Conservation (phyloP, 1,140 invertebrate genomes). For the Luehdorfia chinensis region DNA sequence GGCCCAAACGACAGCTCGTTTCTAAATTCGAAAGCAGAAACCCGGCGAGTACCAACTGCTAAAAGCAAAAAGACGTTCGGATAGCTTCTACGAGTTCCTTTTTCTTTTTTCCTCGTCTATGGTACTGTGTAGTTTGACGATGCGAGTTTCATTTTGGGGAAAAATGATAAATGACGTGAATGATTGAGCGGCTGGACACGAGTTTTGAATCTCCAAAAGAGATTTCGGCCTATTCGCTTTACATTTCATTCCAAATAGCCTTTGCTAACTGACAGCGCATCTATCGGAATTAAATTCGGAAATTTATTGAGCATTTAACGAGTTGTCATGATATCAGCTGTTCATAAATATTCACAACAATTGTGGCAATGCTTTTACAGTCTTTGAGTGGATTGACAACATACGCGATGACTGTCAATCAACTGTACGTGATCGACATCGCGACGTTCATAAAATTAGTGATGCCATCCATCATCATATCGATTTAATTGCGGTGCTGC, state of each 20-base stretch:
- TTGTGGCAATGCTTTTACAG: slow-evolving; percentile 56
- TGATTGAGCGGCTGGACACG: no score
- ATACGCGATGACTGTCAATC: no score
- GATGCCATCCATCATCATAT: slow-evolving; percentile 48
- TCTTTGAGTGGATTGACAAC: slow-evolving; percentile 61
- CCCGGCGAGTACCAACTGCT: slow-evolving; percentile 49
- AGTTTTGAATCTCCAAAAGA: slow-evolving; percentile 54
- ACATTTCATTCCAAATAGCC: slow-evolving; percentile 44
- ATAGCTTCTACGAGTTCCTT: slow-evolving; percentile 54
- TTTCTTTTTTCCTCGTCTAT: slow-evolving; percentile 67
- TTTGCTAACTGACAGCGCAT: slow-evolving; percentile 41
- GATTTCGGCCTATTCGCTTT: slow-evolving; percentile 56
- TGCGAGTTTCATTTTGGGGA: slow-evolving; percentile 64
- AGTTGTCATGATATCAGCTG: slow-evolving; percentile 52
- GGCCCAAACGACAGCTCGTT: slow-evolving; percentile 25
- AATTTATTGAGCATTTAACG: slow-evolving; percentile 58
- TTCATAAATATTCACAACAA: slow-evolving; percentile 69
- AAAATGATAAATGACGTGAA: slow-evolving; percentile 75
- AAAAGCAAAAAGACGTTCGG: slow-evolving; percentile 66
- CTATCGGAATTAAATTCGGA: slow-evolving; percentile 54
- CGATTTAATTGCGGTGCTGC: slow-evolving; percentile 31
- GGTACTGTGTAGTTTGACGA: slow-evolving; percentile 61
- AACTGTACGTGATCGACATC: no score
- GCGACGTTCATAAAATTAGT: slow-evolving; percentile 41
- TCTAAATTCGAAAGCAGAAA: slow-evolving; percentile 40